A percentile compares a stretch with the other conserved stretches of the same genome.
Conservation (phyloP, 2,797 vertebrate genomes). For the Myripristis jacobus region DNA sequence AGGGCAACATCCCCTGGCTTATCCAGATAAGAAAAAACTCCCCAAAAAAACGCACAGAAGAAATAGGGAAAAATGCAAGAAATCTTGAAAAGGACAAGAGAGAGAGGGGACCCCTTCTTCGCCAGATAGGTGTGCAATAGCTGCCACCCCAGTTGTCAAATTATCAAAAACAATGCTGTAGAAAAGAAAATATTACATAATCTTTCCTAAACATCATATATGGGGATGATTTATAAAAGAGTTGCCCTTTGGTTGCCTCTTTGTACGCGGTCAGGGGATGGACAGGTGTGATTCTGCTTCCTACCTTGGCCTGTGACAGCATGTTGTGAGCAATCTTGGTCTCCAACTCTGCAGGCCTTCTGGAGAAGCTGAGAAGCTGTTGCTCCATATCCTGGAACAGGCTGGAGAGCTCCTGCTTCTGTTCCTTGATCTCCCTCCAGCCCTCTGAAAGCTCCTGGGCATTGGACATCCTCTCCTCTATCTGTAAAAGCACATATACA, state of each 20-base stretch:
- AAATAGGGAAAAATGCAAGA: too few species aligned
- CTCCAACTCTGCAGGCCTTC: conserved; percentile 92
- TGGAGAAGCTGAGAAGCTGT: conserved; percentile 92
- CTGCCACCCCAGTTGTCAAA: too few species aligned
- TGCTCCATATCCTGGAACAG: conserved; percentile 95
- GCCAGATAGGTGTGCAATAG: too few species aligned
- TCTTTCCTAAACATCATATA: too few species aligned
- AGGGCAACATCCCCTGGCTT: too few species aligned
- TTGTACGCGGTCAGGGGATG: background rate
- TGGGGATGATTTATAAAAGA: too few species aligned
- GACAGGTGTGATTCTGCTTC: background rate
- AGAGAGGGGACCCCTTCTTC: too few species aligned
- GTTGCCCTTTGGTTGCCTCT: background rate
- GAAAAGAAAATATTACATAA: too few species aligned
- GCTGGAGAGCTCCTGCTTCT: conserved; percentile 91
- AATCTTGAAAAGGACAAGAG: too few species aligned
- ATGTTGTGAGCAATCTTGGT: conserved; percentile 94
- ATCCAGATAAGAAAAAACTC: too few species aligned
- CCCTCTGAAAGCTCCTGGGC: conserved; percentile 91
- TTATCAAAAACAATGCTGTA: too few species aligned
- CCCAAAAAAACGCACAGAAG: too few species aligned
- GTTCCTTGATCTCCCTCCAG: conserved; percentile 96
- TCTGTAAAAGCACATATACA: conserved; percentile 76
- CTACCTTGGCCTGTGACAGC: conserved; percentile 93
- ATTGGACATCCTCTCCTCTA: conserved; percentile 90